Base-by-base conservation (phyloP, 2,797 vertebrate genomes). In the Cygnus olor region DNA sequence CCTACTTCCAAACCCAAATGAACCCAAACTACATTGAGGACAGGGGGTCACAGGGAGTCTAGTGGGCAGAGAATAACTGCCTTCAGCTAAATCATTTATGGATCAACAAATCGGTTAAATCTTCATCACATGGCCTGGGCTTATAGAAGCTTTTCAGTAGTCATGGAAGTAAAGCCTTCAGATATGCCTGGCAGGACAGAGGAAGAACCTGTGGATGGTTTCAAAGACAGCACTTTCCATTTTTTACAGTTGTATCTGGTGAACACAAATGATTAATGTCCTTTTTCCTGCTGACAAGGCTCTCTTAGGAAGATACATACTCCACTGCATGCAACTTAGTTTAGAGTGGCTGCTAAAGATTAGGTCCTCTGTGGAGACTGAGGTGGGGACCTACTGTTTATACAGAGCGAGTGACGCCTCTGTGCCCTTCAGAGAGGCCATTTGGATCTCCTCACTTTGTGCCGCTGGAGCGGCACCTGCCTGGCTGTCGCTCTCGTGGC, bases 101-200 rank as follows among this genome's bases (percentile, higher is more conserved):
- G 76, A 72, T 66, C 81, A 94, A 68, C 27, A 65, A 45, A 65
- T 65, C 11, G 22, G 56, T 30, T 74, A 27, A 28, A 24, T 81
- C 65, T 91, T 84, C 36, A 19, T 76, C 56, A 42, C 15, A 80
- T 63, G 16, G 9, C 61, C 58, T 81, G 54, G 53, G 45, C 10
- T 91, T 3, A 44, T 11, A 58, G 21, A 88, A 79, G 20, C 49
- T 92, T 87, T 85, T 73, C 38, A 56, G 42, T 57, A 63, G 63
- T 80, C n/a, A 19, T n/a, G 42, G 60, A 91, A 92, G n/a, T 63
- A 92, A 94, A 85, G 20, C 42, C 61, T 76, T 87, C 77, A 63
- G 64, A 63, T 61, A 36, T 6, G 16, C 28, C 70, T 78, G 38
- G 20, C 54, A 70, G 68, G 34, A 38, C 36, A 51, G 69, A 58